Base-by-base conservation (phyloP, 2,113 vertebrate genomes). In the Psittacula cyanocephala region DNA sequence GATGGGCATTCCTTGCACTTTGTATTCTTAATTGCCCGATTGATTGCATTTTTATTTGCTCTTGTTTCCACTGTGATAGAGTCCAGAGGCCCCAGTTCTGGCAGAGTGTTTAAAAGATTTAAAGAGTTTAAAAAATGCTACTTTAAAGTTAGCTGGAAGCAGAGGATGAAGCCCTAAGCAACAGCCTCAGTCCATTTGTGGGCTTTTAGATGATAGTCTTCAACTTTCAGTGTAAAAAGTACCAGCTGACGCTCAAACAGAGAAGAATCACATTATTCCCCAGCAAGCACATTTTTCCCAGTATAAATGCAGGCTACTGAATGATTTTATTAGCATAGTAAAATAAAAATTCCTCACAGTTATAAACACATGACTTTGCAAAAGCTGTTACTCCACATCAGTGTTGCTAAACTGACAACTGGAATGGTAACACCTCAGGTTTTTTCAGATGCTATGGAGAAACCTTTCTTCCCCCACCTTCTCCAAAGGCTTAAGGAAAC, bases 301-400 rank as follows among this genome's bases (percentile, higher is more conserved):
- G 17, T 72, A 65, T 47, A 94, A 90, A 62, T 80, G 31, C 41
- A 86, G 52, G 33, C 59, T 88, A 84, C 64, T 81, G 57, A 88
- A 71, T 24, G 75, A 41, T 90, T 93, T 88, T 93, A 64, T 88
- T 93, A 86, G 20, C 50, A 75, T 84, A 88, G 64, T 81, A 86
- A 78, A 77, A 37, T 78, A 52, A 75, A 90, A 88, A 76, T 81
- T 81, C 63, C 43, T 91, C 24, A 57, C 39, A 65, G 60, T 90
- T 95, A 71, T 31, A 80, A 93, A 72, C 18, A 60, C 39, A 37
- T 78, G 57, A 57, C 44, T 91, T 71, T 31, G 63, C 11, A 3
- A 89, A 86, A 89, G 74, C 80, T 88, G 22, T 74, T 78, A 31
- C 16, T 72, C 33, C 39, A 35, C 28, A 44, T 88, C 55, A 52